Evolutionary conservation across 1,140 invertebrate genomes (phyloP), one percentile per base, ranked within the genome.

Genomic region (Achatina immaculata): DNA sequence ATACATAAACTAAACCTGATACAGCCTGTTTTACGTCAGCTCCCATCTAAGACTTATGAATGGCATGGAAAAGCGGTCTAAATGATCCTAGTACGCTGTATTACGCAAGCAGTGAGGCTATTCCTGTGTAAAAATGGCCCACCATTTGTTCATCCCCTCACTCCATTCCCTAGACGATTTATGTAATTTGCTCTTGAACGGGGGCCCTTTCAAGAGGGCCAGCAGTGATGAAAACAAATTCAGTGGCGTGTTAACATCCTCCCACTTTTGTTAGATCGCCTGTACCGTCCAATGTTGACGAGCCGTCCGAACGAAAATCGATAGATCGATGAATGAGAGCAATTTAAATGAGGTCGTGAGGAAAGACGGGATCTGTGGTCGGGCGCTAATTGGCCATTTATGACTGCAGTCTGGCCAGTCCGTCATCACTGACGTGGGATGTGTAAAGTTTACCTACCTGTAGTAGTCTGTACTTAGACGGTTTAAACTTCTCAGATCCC

Each of bases 271-370:
- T 62, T 28, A 28, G 58, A 31, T 28, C 9, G 58, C 21, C 2
- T 9, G 58, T 62, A 62, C 58, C 28, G 58, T n/a, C 28, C 4
- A 62, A 16, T 62, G 58, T 62, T 62, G 28, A 62, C 58, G 31
- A 31, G 58, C 16, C 2, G 58, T 1, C 58, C 58, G 31, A 62
- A 62, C 58, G 58, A 62, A 34, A 62, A 31, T 62, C 58, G 28
- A 62, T 62, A 62, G n/a, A 62, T 62, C 28, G 58, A 62, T 34
- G 58, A 31, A 62, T 28, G 58, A 62, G 3, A 62, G 58, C 58
- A 62, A 34, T 62, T 31, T 31, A 6, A 28, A 28, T 28, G 28
- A 34, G 58, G 28, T 7, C 28, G 58, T 7, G 19, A n/a, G 11
- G 19, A 6, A 34, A 58, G 11, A 21, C 4, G 55, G 6, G 58